A percentile compares a stretch with the other conserved stretches of the same genome.
Conservation (phyloP, 2,888 invertebrate species). For the Euplagia quadripunctaria region DNA sequence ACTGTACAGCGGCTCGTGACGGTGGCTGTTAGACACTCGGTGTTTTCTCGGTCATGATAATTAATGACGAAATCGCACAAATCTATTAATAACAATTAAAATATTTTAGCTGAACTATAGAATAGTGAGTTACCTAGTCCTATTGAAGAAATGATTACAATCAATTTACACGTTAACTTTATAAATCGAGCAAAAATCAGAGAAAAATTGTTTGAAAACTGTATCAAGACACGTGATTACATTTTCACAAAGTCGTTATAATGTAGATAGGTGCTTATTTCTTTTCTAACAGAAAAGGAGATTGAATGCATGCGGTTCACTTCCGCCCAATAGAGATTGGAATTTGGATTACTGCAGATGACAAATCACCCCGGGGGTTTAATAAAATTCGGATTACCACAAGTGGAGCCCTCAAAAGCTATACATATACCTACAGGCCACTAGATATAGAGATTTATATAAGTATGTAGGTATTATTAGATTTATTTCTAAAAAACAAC, state of each 20-base stretch:
- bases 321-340: slow-evolving; percentile 57
- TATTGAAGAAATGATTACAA: not conserved
- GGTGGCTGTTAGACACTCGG: slow-evolving; percentile 43
- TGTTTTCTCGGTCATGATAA: slow-evolving; percentile 55
- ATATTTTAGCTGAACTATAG: slow-evolving; percentile 12
- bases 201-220: not conserved
- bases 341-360: slow-evolving; percentile 41
- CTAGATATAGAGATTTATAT: too few relatives aligned
- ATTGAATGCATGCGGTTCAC: slow-evolving; percentile 53
- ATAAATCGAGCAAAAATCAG: not conserved
- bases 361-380: slow-evolving; percentile 56
- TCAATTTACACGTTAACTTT: not conserved
- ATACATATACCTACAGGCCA: too few relatives aligned
- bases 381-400: slow-evolving; percentile 37
- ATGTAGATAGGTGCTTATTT: not conserved
- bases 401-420: not conserved
- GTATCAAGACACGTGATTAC: not conserved
- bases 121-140: slow-evolving; percentile 27
- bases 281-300: slow-evolving; percentile 47
- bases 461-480: too few relatives aligned
- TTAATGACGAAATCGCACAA: slow-evolving; percentile 57
- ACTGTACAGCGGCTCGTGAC: slow-evolving; percentile 60
- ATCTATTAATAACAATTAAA: slow-evolving; percentile 39
- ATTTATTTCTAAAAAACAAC: not conserved
- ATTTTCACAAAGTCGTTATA: not conserved